phyloP scores from a whole-genome alignment of 2,113 vertebrate species.

The Nycticebus coucang region DNA sequence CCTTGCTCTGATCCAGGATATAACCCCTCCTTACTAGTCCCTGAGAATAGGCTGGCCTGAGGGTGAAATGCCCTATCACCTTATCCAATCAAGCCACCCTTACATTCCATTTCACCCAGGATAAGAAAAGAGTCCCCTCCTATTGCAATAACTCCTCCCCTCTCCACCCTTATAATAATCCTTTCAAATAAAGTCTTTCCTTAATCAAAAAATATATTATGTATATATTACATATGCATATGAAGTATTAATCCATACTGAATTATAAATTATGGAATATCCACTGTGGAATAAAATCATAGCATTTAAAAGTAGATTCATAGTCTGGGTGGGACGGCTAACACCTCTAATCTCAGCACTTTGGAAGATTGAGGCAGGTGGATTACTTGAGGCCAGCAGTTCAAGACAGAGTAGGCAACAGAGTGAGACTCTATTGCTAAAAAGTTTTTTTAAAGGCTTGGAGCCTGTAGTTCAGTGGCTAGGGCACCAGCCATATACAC shows the following conservation, averaged over 20 bases:
- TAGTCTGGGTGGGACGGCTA: no score
- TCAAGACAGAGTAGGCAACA: no score
- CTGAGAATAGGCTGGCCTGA: background rate
- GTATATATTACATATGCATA: no score
- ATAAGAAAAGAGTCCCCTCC: background rate
- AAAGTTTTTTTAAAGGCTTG: no score
- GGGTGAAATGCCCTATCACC: background rate
- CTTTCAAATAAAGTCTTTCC: conserved; percentile 16
- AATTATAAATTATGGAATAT: background rate
- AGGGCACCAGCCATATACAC: no score
- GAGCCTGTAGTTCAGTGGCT: no score
- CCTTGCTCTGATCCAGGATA: background rate
- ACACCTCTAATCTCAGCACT: no score
- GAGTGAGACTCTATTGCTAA: no score
- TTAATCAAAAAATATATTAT: background rate
- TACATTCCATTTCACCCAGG: background rate
- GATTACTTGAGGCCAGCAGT: no score
- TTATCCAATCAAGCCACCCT: background rate
- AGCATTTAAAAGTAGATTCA: no score
- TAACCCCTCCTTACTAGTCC: background rate
- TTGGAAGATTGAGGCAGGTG: no score
- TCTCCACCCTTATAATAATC: background rate
- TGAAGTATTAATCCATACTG: background rate
- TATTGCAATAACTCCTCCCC: background rate
- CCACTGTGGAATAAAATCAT: background rate